A percentile compares a stretch with the other conserved stretches of the same genome.
phyloP scores from a whole-genome alignment of 2,113 vertebrate genomes.

The Guaruba guarouba region DNA sequence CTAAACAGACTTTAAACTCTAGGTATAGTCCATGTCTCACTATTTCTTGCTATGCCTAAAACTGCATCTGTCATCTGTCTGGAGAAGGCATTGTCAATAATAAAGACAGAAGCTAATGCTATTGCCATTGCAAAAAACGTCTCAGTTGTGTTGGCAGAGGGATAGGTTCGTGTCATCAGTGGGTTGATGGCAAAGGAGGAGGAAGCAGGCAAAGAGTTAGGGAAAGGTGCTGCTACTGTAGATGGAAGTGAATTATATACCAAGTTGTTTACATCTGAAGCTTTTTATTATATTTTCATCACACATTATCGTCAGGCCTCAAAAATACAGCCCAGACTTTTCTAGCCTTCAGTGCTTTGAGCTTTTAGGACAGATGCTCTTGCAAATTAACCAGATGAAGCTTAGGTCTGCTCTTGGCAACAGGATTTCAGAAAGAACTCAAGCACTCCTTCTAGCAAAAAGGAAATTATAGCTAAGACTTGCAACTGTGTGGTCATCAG shows the following conservation, averaged over 20 bases:
- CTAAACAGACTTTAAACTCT: background rate
- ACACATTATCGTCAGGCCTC: background rate
- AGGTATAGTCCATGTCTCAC: background rate
- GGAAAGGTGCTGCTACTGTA: background rate
- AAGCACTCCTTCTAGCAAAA: constrained; percentile 14
- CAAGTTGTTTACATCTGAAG: background rate
- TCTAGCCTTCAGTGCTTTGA: background rate
- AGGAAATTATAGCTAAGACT: background rate
- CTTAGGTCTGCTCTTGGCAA: constrained; percentile 31
- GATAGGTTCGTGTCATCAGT: background rate
- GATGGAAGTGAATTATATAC: background rate
- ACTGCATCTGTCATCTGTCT: background rate
- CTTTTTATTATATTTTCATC: background rate
- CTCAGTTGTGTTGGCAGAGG: background rate
- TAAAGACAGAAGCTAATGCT: background rate
- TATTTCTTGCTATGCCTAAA: background rate
- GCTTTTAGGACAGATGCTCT: background rate
- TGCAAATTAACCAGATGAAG: background rate
- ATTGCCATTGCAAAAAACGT: background rate
- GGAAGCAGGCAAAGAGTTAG: background rate
- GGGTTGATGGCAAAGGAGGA: background rate
- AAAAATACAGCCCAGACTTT: background rate
- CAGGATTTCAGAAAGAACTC: background rate
- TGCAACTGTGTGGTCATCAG: background rate
- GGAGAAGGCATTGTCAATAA: background rate